phyloP scores from a whole-genome alignment of 1,140 invertebrate species.

The Microvelia longipes region DNA sequence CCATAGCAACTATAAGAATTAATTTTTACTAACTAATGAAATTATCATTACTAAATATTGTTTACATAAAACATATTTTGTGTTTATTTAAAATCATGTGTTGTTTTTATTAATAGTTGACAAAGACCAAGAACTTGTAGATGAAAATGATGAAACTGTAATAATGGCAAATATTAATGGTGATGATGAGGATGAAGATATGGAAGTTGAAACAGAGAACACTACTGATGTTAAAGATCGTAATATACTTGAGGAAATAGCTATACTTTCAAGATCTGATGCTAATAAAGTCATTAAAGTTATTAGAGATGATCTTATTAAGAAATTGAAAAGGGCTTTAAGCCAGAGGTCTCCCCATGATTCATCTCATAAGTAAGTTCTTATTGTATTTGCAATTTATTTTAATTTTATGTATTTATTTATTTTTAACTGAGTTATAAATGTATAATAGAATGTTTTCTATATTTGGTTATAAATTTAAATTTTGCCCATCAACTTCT shows the following conservation, averaged over 20 bases:
- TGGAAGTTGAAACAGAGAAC: constrained; percentile 12
- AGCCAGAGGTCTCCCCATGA: constrained; percentile 57
- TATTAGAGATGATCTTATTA: constrained; percentile 43
- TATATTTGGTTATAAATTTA: no score
- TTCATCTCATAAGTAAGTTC: constrained; percentile 19
- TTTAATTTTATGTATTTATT: no score
- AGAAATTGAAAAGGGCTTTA: constrained; percentile 48
- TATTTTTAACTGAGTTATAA: no score
- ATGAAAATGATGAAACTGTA: constrained; percentile 21
- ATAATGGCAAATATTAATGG: constrained; percentile 20
- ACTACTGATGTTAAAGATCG: constrained; percentile 18
- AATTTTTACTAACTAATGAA: no score
- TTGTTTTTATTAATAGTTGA: constrained; percentile 20
- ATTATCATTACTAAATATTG: no score
- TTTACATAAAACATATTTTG: background rate
- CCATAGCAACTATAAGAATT: no score
- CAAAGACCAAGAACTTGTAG: constrained; percentile 22
- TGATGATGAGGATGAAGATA: constrained; percentile 15
- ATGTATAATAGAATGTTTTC: no score
- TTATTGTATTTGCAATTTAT: background rate
- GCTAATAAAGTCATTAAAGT: constrained; percentile 55
- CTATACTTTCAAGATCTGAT: constrained; percentile 44
- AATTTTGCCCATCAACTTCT: no score
- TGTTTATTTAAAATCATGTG: constrained; percentile 12
- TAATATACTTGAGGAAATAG: constrained; percentile 39